These are phyloP conservation scores for Axis porcinus DNA, from an alignment of 2,113 vertebrate genomes.

Conservation along the genomic window DNA sequence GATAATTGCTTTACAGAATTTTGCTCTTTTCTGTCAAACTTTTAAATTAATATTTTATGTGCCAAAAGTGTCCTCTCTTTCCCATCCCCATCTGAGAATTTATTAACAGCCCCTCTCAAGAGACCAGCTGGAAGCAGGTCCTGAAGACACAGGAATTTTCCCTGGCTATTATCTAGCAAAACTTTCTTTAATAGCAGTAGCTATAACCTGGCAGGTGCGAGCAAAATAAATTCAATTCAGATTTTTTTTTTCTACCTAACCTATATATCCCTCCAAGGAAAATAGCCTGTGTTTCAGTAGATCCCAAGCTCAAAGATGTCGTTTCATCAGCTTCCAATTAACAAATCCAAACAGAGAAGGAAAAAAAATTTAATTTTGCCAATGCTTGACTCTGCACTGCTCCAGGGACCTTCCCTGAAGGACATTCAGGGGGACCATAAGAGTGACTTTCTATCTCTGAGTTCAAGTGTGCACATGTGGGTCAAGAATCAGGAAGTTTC, in stretches of 20 bases:
- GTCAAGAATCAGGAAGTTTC: not conserved
- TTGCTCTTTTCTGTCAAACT: not conserved
- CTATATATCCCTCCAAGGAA: not conserved
- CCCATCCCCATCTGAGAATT: not conserved
- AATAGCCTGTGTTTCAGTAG: not conserved
- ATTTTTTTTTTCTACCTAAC: not conserved
- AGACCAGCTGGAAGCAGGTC: constrained; percentile 25
- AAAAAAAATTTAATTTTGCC: not conserved
- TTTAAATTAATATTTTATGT: constrained; percentile 61
- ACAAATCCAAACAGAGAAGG: not conserved
- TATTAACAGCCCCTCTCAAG: not conserved
- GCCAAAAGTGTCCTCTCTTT: not conserved
- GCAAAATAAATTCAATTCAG: constrained; percentile 39
- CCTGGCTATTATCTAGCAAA: not conserved
- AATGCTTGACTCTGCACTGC: not conserved
- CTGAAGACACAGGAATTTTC: constrained; percentile 8
- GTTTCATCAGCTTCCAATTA: not conserved
- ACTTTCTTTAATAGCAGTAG: not conserved
- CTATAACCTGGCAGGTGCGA: not conserved
- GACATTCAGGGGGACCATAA: not conserved
- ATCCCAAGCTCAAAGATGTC: constrained; percentile 30
- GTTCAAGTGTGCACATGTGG: not conserved
- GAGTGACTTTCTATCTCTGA: not conserved
- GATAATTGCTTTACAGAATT: not conserved
- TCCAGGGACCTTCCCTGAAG: not conserved